Evolutionary conservation across 2,888 invertebrate genomes (phyloP).

Genomic region (Schrankia costaestrigalis): DNA sequence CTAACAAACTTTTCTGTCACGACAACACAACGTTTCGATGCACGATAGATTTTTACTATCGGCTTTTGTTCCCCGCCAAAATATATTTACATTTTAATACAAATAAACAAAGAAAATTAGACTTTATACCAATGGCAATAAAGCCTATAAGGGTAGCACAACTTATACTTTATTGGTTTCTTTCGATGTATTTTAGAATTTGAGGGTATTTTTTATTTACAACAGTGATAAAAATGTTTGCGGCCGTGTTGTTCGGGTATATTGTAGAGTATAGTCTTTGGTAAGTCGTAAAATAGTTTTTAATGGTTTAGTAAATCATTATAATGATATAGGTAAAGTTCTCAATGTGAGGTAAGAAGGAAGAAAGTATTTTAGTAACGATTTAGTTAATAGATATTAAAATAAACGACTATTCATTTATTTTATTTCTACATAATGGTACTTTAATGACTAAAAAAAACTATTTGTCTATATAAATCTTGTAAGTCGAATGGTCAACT

Average conservation of each 20-base stretch:
- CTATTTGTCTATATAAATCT: no score
- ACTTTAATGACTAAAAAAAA: conserved; percentile 13
- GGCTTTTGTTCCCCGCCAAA: conserved; percentile 40
- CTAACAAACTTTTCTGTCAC: conserved; percentile 59
- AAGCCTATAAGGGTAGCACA: conserved; percentile 16
- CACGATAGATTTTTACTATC: conserved; percentile 73
- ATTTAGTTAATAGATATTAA: conserved; percentile 36
- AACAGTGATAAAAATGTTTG: conserved; percentile 74
- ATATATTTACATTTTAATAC: conserved; percentile 21
- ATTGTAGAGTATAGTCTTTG: conserved; percentile 49
- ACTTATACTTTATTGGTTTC: conserved; percentile 39
- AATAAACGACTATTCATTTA: conserved; percentile 23
- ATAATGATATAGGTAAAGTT: conserved; percentile 31
- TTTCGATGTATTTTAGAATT: conserved; percentile 59
- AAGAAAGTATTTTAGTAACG: conserved; percentile 26
- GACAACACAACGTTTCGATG: conserved; percentile 58
- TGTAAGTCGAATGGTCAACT: no score
- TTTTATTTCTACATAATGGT: conserved; percentile 19
- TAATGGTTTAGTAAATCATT: conserved; percentile 38
- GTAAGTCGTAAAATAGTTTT: conserved; percentile 38
- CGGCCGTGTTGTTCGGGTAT: conserved; percentile 60
- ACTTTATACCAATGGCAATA: conserved; percentile 33
- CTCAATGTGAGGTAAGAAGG: conserved; percentile 13
- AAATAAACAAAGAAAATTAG: conserved; percentile 23
- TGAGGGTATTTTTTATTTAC: conserved; percentile 62